Conservation (phyloP, 2,888 invertebrate species). For the Drosophila kuntzei region DNA sequence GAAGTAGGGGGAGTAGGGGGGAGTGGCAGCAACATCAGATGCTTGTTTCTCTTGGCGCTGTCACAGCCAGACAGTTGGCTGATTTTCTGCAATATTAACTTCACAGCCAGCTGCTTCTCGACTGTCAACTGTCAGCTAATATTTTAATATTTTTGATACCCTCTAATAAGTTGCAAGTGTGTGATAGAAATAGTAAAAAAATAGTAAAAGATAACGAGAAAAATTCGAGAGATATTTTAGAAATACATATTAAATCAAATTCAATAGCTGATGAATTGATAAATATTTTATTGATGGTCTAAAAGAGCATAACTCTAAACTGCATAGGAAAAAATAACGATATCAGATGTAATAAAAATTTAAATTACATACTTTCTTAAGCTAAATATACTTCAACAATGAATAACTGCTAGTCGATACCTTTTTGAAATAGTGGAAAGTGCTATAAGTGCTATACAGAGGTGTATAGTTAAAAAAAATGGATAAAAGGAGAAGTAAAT, state of each 20-base stretch:
- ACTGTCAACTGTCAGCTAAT: conserved; percentile 34
- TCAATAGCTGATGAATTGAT: no score
- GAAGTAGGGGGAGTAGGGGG: not conserved
- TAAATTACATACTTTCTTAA: no score
- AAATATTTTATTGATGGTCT: no score
- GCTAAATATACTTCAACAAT: not conserved
- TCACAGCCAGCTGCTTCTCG: conserved; percentile 28
- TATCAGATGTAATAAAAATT: no score
- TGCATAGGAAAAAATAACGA: no score
- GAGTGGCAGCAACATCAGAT: conserved; percentile 38
- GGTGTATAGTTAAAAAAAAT: not conserved
- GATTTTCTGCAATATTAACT: conserved; percentile 51
- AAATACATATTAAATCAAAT: no score
- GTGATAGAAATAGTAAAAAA: no score
- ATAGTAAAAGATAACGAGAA: no score
- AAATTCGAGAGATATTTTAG: no score
- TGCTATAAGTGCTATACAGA: not conserved
- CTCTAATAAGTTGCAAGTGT: conserved; percentile 11
- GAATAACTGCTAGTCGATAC: not conserved
- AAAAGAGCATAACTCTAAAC: no score
- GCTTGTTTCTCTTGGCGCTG: conserved; percentile 36
- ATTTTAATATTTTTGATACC: conserved; percentile 12
- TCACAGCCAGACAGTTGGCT: conserved; percentile 51
- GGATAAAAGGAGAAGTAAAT: not conserved
- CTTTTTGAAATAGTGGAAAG: not conserved